Percentiles rank a stretch among this genome's conserved stretches.
Evolutionary conservation across 1,140 invertebrate genomes (phyloP).

Genomic region (Chironomus striatipennis): DNA sequence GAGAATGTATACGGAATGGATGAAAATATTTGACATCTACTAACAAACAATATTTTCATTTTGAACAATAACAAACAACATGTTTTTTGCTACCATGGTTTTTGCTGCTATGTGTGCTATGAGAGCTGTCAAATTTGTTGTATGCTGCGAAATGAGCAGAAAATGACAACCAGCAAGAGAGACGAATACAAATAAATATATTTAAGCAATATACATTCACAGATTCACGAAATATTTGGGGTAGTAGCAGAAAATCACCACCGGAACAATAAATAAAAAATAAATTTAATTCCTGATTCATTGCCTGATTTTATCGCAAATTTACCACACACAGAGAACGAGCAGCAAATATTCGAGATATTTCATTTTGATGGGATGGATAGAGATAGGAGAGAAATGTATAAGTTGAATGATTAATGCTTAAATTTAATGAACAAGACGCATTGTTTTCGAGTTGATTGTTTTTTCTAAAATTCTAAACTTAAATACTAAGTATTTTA

Average conservation of each 20-base stretch:
- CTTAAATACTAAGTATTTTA: too few relatives aligned
- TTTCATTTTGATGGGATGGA: too few relatives aligned
- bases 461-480: too few relatives aligned
- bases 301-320: constrained; percentile 10
- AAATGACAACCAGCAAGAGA: not conserved
- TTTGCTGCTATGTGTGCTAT: not conserved
- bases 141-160: not conserved
- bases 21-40: constrained; percentile 25
- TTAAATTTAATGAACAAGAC: too few relatives aligned
- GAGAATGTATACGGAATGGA: constrained; percentile 25
- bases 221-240: not conserved
- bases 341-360: not conserved
- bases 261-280: constrained; percentile 23
- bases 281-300: constrained; percentile 22
- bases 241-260: constrained; percentile 16
- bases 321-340: not conserved
- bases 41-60: constrained; percentile 26
- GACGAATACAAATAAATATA: not conserved
- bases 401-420: too few relatives aligned
- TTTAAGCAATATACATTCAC: not conserved
- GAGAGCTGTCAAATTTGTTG: not conserved
- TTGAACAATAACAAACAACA: constrained; percentile 22
- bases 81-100: not conserved
- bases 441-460: too few relatives aligned
- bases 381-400: too few relatives aligned